Conservation (phyloP, 2,113 vertebrate genomes). For the Tupaia tana region DNA sequence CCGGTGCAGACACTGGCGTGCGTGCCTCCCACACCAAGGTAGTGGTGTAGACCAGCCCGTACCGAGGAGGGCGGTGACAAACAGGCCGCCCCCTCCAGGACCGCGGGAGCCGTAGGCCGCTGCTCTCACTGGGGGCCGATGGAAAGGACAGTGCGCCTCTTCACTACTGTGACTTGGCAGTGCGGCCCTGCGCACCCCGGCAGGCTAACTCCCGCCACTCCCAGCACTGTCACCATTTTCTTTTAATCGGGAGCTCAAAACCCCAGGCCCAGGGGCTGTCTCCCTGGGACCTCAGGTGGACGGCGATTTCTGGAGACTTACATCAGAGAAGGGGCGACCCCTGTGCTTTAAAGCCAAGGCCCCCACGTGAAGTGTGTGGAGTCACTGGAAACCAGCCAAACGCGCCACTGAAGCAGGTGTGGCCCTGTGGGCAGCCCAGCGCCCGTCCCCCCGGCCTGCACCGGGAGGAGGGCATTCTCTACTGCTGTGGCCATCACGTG, state of each 20-base stretch:
- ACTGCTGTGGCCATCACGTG: rapidly evolving
- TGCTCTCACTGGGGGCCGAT: background rate
- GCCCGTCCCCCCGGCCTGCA: rapidly evolving
- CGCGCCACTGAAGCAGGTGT: no score
- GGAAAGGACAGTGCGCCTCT: constrained; percentile 10
- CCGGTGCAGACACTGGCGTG: background rate
- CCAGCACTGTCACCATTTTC: background rate
- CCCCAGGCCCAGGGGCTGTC: background rate
- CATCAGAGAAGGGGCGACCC: no score
- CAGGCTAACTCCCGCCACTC: background rate
- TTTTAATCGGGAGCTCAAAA: background rate
- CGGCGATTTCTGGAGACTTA: background rate
- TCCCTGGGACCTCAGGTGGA: background rate
- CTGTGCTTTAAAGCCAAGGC: background rate
- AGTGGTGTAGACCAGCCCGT: background rate
- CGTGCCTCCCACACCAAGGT: background rate
- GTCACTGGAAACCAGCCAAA: background rate
- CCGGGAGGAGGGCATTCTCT: background rate
- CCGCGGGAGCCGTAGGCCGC: background rate
- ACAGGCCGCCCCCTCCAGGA: background rate
- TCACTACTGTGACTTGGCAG: constrained; percentile 46
- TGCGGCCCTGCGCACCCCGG: background rate
- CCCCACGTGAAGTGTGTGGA: background rate
- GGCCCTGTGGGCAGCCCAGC: background rate
- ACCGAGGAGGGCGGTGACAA: background rate